phyloP scores from a whole-genome alignment of 2,888 invertebrate species.

The Phalangium opilio region DNA sequence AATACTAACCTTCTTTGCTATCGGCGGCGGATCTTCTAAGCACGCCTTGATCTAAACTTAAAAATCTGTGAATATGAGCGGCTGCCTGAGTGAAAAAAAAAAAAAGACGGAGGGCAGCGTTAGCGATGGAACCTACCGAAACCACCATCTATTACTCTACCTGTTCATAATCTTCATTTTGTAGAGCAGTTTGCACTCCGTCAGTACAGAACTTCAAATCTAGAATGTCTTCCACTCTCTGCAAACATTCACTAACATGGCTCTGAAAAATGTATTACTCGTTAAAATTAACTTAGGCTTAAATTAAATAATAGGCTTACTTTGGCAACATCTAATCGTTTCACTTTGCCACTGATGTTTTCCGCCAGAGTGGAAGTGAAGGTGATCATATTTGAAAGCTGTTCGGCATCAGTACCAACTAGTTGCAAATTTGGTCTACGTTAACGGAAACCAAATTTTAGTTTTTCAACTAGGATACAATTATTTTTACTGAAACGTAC shows the following conservation, averaged over 20 bases:
- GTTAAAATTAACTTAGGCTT: too few species aligned
- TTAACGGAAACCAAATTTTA: background rate
- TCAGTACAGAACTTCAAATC: constrained; percentile 90
- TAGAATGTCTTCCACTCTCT: constrained; percentile 81
- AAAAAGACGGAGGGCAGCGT: too few species aligned
- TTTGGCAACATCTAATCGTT: constrained; percentile 78
- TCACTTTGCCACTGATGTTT: constrained; percentile 88
- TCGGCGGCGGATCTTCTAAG: constrained; percentile 52
- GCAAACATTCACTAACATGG: constrained; percentile 83
- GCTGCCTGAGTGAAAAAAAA: constrained; percentile 50
- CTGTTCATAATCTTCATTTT: constrained; percentile 89
- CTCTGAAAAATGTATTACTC: constrained; percentile 47
- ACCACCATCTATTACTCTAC: constrained; percentile 8
- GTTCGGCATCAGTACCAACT: constrained; percentile 59
- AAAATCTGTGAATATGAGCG: constrained; percentile 81
- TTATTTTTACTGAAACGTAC: constrained; percentile 25
- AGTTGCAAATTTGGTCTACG: constrained; percentile 51
- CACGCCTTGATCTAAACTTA: constrained; percentile 76
- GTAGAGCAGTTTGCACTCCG: constrained; percentile 87
- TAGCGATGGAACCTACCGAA: too few species aligned
- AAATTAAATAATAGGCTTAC: constrained; percentile 37
- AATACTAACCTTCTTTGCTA: constrained; percentile 46
- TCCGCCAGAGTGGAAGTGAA: constrained; percentile 76
- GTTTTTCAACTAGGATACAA: background rate
- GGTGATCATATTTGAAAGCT: constrained; percentile 66